Conservation (phyloP, 2,797 vertebrate species). For the Hemitrygon akajei region DNA sequence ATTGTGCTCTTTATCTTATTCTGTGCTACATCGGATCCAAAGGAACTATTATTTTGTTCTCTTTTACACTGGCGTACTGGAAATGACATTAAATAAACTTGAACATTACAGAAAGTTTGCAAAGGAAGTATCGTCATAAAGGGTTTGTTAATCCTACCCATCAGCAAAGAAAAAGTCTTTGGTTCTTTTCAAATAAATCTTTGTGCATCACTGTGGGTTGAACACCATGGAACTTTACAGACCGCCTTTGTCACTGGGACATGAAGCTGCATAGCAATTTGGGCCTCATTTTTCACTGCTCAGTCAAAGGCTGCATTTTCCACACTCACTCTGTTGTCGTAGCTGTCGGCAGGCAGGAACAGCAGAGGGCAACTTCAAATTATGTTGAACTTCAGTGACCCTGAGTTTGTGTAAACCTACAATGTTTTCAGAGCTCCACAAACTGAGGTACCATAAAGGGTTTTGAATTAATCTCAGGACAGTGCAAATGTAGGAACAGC, state of each 20-base stretch:
- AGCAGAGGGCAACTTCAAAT: constrained; percentile 21
- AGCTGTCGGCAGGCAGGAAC: background rate
- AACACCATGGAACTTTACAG: background rate
- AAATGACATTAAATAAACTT: background rate
- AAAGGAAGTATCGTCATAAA: background rate
- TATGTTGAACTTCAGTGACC: constrained; percentile 24
- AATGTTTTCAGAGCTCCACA: constrained; percentile 22
- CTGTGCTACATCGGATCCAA: too few relatives aligned
- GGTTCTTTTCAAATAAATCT: background rate
- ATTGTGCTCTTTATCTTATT: too few relatives aligned
- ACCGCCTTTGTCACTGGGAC: constrained; percentile 21
- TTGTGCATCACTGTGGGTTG: constrained; percentile 14
- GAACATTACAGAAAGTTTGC: background rate
- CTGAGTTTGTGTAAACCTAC: constrained; percentile 8
- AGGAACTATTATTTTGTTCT: too few relatives aligned
- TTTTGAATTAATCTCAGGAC: constrained; percentile 1
- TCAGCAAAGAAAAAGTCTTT: background rate
- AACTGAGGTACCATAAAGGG: constrained; percentile 3
- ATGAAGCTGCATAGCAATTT: constrained; percentile 31
- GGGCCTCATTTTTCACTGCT: constrained; percentile 24
- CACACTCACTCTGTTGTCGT: constrained; percentile 1
- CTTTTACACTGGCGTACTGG: too few relatives aligned
- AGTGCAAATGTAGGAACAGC: background rate
- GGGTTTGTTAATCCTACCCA: background rate
- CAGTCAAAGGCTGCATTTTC: constrained; percentile 24